A percentile compares a stretch with the other conserved stretches of the same genome.
These are phyloP conservation scores for Callosobruchus maculatus DNA, from an alignment of 2,888 invertebrate genomes.

Conservation along the genomic window DNA sequence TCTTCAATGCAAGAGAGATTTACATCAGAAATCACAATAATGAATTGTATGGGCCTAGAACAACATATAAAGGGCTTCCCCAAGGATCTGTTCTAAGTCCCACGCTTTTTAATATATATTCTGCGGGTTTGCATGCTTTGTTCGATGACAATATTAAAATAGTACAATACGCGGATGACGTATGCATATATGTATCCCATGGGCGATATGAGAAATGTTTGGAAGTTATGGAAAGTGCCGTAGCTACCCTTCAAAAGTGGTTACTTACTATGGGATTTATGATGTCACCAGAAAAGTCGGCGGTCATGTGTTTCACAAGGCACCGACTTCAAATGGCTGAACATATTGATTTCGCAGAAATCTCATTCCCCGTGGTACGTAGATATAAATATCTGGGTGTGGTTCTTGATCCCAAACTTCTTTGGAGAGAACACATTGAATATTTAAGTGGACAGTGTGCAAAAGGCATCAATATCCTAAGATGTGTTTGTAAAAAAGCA, in stretches of 20 bases:
- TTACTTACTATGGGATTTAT: too few relatives aligned
- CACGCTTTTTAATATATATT: conserved; percentile 2
- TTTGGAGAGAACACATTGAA: conserved; percentile 5
- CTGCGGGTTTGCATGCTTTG: background rate
- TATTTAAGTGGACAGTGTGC: conserved; percentile 1
- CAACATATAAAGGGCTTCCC: conserved; percentile 21
- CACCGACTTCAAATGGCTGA: too few relatives aligned
- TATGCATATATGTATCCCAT: background rate
- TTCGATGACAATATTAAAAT: background rate
- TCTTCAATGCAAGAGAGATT: conserved; percentile 4
- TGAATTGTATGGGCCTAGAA: conserved; percentile 13
- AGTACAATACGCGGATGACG: conserved; percentile 2
- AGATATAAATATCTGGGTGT: conserved; percentile 2
- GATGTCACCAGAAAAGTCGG: too few relatives aligned
- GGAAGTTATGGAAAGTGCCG: background rate
- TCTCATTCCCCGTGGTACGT: background rate
- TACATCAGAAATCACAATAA: conserved; percentile 4
- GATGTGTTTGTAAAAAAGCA: conserved; percentile 2
- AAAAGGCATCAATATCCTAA: conserved; percentile 3
- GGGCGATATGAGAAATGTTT: background rate
- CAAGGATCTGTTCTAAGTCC: conserved; percentile 1
- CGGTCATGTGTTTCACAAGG: too few relatives aligned
- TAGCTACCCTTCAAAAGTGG: background rate
- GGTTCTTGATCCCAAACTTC: conserved; percentile 3
- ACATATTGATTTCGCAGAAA: background rate